phyloP scores from a whole-genome alignment of 2,113 vertebrate genomes.

The Triplophysa rosa region DNA sequence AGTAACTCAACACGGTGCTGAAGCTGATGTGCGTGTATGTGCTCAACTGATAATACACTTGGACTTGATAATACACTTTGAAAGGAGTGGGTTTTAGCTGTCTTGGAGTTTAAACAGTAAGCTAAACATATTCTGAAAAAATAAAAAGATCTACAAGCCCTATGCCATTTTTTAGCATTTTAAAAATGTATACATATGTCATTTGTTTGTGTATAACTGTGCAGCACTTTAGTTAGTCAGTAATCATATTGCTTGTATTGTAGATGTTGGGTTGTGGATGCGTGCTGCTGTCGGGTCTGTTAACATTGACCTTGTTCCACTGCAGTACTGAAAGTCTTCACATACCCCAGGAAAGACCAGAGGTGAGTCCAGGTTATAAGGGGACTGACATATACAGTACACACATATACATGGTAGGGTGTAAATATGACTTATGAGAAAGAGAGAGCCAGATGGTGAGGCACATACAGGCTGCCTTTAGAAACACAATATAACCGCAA shows the following conservation, averaged over 20 bases:
- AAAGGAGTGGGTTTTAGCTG: no score
- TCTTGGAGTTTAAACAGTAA: no score
- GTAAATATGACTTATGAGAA: background rate
- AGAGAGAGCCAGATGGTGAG: no score
- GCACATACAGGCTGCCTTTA: no score
- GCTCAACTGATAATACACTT: conserved; percentile 27
- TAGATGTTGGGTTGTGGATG: conserved; percentile 57
- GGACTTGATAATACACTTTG: background rate
- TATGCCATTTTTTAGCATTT: no score
- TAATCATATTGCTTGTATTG: conserved; percentile 31
- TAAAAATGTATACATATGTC: no score
- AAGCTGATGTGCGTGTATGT: conserved; percentile 43
- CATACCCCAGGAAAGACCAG: conserved; percentile 42
- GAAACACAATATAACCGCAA: no score
- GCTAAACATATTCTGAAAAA: no score
- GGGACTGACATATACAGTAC: background rate
- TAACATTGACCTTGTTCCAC: conserved; percentile 55
- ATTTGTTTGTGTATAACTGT: background rate
- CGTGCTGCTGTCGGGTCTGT: conserved; percentile 52
- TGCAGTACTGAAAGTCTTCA: conserved; percentile 48
- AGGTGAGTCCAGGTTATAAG: conserved; percentile 43
- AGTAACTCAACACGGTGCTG: conserved; percentile 56
- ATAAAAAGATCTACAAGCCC: no score
- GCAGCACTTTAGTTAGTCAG: background rate
- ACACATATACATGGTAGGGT: background rate